Base-by-base conservation (phyloP, 2,113 vertebrate genomes). In the Perca schrenkii region DNA sequence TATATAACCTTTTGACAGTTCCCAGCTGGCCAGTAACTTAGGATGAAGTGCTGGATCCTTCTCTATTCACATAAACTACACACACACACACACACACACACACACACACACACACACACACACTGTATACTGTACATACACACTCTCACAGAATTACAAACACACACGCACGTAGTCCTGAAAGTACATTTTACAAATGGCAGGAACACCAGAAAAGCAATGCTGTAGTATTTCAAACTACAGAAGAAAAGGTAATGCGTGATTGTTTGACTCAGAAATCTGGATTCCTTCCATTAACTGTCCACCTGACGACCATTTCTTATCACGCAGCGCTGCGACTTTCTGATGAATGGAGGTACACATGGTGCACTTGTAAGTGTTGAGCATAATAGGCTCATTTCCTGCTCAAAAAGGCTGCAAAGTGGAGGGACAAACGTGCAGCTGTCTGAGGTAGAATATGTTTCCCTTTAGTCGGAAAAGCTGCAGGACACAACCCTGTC, bases 1-100 rank as follows among this genome's bases (percentile, higher is more conserved):
- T 93, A 91, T 83, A 83, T 92, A 92, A 92, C 82, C 75, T 87
- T 74, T 78, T 87, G 90, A 90, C 84, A 74, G 91, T 57, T 90
- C 82, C 91, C 92, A 93, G 87, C 90, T 92, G 92, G 82, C 70
- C 64, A 57, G 75, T 92, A 83, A 88, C 52, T 47, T 3, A 46
- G 53, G 46, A 73, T 56, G 8, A 77, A 81, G 67, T 71, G 34
- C 77, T 75, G 69, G 61, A 76, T 61, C 70, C 11, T 72, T 82
- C 74, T 66, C 16, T 43, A 47, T 50, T 12, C 52, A 16, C 70
- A 62, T 69, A 68, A 6, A 49, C 47, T 15, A 52, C 53, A 64
- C 58, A 77, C 66, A 43, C 58, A 58, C 57, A 43, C 58, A 58
- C 57, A 66, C 73, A 57, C 46, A 52, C 53, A 64, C 58, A 77